Evolutionary conservation across 1,140 invertebrate genomes (phyloP).

Genomic region (Diachasmimorpha longicaudata): DNA sequence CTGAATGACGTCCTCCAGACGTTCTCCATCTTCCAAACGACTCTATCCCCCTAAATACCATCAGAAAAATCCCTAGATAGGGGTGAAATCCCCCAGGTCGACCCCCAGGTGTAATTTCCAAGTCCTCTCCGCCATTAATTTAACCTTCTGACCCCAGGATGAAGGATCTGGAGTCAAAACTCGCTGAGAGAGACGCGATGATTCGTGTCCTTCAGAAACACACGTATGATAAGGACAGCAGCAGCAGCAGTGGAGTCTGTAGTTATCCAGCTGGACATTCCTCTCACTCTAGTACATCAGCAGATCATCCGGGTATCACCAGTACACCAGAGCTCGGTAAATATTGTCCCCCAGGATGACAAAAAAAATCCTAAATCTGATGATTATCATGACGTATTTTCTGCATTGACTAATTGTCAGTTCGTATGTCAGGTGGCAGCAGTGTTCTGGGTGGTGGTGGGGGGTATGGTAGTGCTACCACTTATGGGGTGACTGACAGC

Average conservation of each 20-base stretch:
- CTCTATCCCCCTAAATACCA: too few relatives aligned
- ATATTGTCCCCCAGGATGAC: background rate
- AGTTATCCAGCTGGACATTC: conserved; percentile 60
- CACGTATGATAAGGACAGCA: conserved; percentile 72
- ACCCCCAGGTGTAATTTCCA: conserved; percentile 66
- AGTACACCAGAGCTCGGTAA: conserved; percentile 59
- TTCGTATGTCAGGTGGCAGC: conserved; percentile 55
- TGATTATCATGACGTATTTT: background rate
- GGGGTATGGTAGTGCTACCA: conserved; percentile 67
- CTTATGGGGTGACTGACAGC: conserved; percentile 66
- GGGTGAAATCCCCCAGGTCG: too few relatives aligned
- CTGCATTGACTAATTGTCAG: conserved; percentile 13
- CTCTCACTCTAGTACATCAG: conserved; percentile 60
- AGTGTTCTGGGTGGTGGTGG: conserved; percentile 66
- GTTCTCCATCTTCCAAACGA: too few relatives aligned
- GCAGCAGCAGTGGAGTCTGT: conserved; percentile 60
- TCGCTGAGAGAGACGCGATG: conserved; percentile 89
- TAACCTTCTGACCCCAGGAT: conserved; percentile 65
- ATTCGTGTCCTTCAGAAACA: conserved; percentile 87
- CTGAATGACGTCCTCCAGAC: too few relatives aligned
- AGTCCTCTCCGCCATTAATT: background rate
- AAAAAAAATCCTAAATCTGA: background rate
- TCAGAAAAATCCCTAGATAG: too few relatives aligned
- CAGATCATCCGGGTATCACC: conserved; percentile 55
- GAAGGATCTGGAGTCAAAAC: conserved; percentile 86